A percentile compares a stretch with the other conserved stretches of the same genome.
These are phyloP conservation scores for Antigone vipio DNA, from an alignment of 2,113 vertebrate genomes.

Conservation along the genomic window DNA sequence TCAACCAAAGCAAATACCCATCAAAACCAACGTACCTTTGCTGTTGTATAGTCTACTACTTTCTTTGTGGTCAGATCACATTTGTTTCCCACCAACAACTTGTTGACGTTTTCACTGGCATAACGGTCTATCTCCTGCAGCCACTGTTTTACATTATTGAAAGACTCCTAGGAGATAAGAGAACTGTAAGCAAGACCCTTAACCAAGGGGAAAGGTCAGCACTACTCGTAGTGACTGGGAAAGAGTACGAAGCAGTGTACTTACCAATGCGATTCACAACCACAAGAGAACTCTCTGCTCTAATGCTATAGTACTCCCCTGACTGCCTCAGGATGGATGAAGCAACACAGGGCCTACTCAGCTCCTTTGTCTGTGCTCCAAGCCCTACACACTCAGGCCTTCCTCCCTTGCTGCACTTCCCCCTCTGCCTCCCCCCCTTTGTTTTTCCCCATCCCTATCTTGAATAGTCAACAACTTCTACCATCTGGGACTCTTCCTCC, in stretches of 20 bases:
- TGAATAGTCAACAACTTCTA: neutral
- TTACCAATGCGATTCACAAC: neutral
- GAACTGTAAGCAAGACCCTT: neutral
- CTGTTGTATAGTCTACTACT: slow-evolving; percentile 96
- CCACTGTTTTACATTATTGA: slow-evolving; percentile 99
- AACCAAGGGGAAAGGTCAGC: neutral
- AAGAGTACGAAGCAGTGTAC: accelerated
- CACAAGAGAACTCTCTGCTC: neutral
- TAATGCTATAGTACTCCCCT: neutral
- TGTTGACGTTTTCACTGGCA: slow-evolving; percentile 98
- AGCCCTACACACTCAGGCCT: neutral
- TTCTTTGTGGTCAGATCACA: slow-evolving; percentile 97
- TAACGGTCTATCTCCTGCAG: slow-evolving; percentile 98
- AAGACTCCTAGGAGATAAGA: slow-evolving; percentile 85
- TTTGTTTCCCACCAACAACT: slow-evolving; percentile 97
- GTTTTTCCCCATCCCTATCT: neutral
- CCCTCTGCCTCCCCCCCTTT: too few relatives aligned
- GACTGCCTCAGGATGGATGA: accelerated
- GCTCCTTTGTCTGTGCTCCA: neutral
- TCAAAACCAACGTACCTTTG: slow-evolving; percentile 78
- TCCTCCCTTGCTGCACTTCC: neutral
- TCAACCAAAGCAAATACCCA: neutral
- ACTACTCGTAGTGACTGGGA: neutral
- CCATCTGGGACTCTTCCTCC: neutral
- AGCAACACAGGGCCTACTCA: neutral